Percentiles rank a stretch among this genome's conserved stretches.
Evolutionary conservation across 2,113 vertebrate genomes (phyloP).

Genomic region (Syngnathus floridae): DNA sequence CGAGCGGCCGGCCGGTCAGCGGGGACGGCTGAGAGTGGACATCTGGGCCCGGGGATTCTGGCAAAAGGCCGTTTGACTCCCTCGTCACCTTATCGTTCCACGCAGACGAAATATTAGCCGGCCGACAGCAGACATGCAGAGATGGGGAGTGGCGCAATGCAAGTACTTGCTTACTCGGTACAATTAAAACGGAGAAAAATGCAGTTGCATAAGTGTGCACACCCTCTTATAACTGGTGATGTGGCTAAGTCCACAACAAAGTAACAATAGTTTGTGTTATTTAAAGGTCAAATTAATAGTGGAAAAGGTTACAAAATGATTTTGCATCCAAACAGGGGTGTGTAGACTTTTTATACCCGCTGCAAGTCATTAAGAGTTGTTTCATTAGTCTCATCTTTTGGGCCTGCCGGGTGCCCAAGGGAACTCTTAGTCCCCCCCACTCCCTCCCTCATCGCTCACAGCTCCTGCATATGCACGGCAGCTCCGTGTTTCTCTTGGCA

Average conservation of each 20-base stretch:
- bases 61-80: constrained; percentile 28
- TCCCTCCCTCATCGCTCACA: constrained; percentile 48
- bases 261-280: too few species aligned
- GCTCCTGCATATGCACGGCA: constrained; percentile 60
- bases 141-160: not conserved
- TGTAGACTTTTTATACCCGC: not conserved
- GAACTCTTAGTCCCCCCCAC: constrained; percentile 39
- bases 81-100: constrained; percentile 36
- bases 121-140: constrained; percentile 23
- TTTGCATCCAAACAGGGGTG: not conserved
- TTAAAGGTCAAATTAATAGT: too few species aligned
- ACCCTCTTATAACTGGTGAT: too few species aligned
- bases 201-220: not conserved
- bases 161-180: not conserved
- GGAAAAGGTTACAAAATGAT: too few species aligned
- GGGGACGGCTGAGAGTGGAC: constrained; percentile 60
- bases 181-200: not conserved
- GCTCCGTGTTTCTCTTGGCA: constrained; percentile 74
- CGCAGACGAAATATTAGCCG: constrained; percentile 37
- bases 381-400: constrained; percentile 29
- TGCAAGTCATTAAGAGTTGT: not conserved
- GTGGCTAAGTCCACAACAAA: too few species aligned
- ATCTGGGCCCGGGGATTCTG: constrained; percentile 52
- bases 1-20: constrained; percentile 54
- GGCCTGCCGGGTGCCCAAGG: constrained; percentile 43